Evolutionary conservation across 2,888 invertebrate species (phyloP).

Genomic region (Dolichopus griseipennis): DNA sequence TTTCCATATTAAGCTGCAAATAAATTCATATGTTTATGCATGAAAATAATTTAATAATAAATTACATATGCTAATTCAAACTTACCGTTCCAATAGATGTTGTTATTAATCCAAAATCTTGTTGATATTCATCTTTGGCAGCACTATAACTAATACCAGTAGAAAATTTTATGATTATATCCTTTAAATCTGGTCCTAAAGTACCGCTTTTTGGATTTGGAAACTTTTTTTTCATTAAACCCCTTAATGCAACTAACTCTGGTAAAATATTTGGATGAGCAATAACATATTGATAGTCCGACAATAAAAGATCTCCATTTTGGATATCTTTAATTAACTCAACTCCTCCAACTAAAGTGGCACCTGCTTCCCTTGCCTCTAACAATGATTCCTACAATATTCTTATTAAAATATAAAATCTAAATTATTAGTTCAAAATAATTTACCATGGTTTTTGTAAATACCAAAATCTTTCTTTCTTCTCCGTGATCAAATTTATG

Average conservation of each 20-base stretch:
- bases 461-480: constrained; percentile 60
- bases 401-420: background rate
- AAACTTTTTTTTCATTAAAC: constrained; percentile 67
- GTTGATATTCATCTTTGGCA: constrained; percentile 57
- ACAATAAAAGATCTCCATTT: constrained; percentile 56
- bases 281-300: constrained; percentile 64
- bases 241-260: constrained; percentile 65
- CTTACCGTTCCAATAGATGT: constrained; percentile 62
- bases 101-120: constrained; percentile 60
- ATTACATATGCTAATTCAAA: constrained; percentile 20
- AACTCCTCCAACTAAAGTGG: constrained; percentile 59
- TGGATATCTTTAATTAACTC: constrained; percentile 71
- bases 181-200: constrained; percentile 54
- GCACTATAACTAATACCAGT: constrained; percentile 63
- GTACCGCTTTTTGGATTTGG: constrained; percentile 62
- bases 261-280: constrained; percentile 73
- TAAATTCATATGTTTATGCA: constrained; percentile 4
- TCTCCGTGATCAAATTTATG: constrained; percentile 61
- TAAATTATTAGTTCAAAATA: background rate
- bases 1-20: constrained; percentile 64
- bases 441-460: constrained; percentile 56
- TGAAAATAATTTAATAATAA: background rate
- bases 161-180: constrained; percentile 55
- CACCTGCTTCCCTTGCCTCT: constrained; percentile 60
- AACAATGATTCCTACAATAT: constrained; percentile 36